Conservation (phyloP, 2,113 vertebrate species). For the Campylorhamphus procurvoides region DNA sequence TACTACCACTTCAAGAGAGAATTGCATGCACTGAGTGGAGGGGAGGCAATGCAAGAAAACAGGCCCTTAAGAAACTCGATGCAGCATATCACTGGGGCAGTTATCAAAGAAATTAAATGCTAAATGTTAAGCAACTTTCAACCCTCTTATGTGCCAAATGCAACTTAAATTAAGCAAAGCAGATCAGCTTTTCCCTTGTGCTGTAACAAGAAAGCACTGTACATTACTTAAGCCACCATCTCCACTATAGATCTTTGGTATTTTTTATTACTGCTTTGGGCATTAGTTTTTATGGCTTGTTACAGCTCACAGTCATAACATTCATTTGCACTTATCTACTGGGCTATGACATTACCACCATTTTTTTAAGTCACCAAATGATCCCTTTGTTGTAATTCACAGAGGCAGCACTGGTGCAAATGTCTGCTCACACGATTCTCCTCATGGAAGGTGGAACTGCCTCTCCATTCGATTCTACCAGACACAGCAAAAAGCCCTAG, state of each 20-base stretch:
- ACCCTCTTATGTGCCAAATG: background rate
- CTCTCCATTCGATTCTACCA: background rate
- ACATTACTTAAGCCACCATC: background rate
- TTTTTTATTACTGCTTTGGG: background rate
- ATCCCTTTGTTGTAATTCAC: background rate
- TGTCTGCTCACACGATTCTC: background rate
- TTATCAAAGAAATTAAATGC: background rate
- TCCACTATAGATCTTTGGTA: background rate
- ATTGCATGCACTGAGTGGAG: background rate
- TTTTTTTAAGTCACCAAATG: background rate
- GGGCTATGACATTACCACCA: background rate
- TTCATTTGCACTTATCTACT: background rate
- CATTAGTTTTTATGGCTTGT: background rate
- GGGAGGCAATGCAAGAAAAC: background rate
- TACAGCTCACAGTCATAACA: background rate
- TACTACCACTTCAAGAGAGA: constrained; percentile 32
- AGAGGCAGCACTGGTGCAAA: background rate
- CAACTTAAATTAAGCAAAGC: background rate
- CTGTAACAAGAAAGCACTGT: background rate
- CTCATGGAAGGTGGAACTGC: background rate
- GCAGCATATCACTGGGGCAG: background rate
- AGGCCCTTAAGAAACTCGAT: background rate
- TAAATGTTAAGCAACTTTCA: background rate
- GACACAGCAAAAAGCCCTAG: background rate
- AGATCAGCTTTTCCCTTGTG: background rate